Evolutionary conservation across 2,113 vertebrate genomes (phyloP), one percentile per base, ranked within the genome.

Genomic region (Macroglossus sobrinus): DNA sequence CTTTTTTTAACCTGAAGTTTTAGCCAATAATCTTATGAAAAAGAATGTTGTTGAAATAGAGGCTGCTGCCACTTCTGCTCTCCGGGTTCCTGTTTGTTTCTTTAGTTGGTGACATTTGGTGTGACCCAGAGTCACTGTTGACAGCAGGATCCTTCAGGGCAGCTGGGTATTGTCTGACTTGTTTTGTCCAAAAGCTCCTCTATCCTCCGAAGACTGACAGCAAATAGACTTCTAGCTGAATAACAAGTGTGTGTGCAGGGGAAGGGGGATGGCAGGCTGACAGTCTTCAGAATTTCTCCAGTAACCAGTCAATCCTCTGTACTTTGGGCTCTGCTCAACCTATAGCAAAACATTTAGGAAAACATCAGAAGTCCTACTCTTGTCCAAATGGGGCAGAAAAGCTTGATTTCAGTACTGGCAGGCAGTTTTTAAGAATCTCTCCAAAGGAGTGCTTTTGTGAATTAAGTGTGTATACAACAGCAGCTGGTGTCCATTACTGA

Each of bases 161-260:
- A 8, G 66, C 40, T 38, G 55, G n/a, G 50, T 57, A 50, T 22
- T 55, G 63, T 79, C 76, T 63, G 72, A 68, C 40, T 85, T 96
- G 87, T 84, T 94, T 93, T 94, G 84, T 92, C 84, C 74, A 61
- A 57, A 88, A 71, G 43, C 59, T 63, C 21, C 79, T 81, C 68
- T 86, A 22, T 57, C 64, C 33, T 69, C 7, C 0, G 5, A 84
- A 97, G 78, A 79, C 61, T 97, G 93, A 97, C 95, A 95, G 93
- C 40, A 82, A n/a, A 89, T 71, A 78, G 38, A 47, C 47, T 68
- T 84, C 40, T 55, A 9, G 81, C 75, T 81, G 93, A 94, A 95
- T 95, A 88, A 68, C n/a, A 92, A 74, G 72, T 61, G 59, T 13
- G 26, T 63, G 28, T 63, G 59, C 28, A 11, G 24, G 59, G 26